Percentiles rank a stretch among this genome's conserved stretches.
Evolutionary conservation across 2,888 invertebrate genomes (phyloP).

Genomic region (Eumacrocentrus americanus): DNA sequence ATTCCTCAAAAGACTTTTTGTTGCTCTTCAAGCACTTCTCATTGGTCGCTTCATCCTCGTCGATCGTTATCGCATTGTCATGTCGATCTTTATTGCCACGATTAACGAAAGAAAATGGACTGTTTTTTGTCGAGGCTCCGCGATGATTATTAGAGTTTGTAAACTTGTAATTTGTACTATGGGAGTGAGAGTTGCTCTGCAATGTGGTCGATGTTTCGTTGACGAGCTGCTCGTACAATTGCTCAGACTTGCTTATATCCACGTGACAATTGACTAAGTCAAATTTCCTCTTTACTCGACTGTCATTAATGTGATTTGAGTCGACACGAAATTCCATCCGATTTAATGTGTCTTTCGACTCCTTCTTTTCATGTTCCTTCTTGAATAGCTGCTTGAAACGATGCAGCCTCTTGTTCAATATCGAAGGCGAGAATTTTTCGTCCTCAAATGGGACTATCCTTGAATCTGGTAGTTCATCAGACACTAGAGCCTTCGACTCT

Average conservation of each 20-base stretch:
- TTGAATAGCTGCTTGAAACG: slow-evolving; percentile 54
- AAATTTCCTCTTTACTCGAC: slow-evolving; percentile 44
- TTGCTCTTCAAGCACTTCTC: slow-evolving; percentile 15
- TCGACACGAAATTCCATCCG: neutral
- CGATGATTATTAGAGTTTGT: slow-evolving; percentile 20
- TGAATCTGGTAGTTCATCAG: slow-evolving; percentile 24
- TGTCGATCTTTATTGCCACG: neutral
- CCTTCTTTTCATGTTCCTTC: slow-evolving; percentile 46
- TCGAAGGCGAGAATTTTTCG: slow-evolving; percentile 47
- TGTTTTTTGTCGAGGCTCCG: neutral
- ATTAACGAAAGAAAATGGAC: slow-evolving; percentile 5
- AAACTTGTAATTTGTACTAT: slow-evolving; percentile 49
- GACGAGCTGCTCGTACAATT: slow-evolving; percentile 23
- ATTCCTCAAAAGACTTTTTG: slow-evolving; percentile 27
- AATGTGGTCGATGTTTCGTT: slow-evolving; percentile 28
- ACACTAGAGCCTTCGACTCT: slow-evolving; percentile 5
- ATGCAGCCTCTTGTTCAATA: slow-evolving; percentile 51
- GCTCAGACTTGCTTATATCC: slow-evolving; percentile 11
- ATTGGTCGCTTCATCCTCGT: slow-evolving; percentile 25
- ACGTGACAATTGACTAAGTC: slow-evolving; percentile 41
- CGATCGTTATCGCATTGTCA: slow-evolving; percentile 1
- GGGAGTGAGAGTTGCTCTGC: slow-evolving; percentile 42
- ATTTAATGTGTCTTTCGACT: slow-evolving; percentile 31
- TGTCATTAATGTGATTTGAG: slow-evolving; percentile 32
- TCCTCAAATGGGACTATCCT: slow-evolving; percentile 38